These are phyloP conservation scores for Tachysurus fulvidraco DNA, from an alignment of 2,113 vertebrate species.

Conservation along the genomic window DNA sequence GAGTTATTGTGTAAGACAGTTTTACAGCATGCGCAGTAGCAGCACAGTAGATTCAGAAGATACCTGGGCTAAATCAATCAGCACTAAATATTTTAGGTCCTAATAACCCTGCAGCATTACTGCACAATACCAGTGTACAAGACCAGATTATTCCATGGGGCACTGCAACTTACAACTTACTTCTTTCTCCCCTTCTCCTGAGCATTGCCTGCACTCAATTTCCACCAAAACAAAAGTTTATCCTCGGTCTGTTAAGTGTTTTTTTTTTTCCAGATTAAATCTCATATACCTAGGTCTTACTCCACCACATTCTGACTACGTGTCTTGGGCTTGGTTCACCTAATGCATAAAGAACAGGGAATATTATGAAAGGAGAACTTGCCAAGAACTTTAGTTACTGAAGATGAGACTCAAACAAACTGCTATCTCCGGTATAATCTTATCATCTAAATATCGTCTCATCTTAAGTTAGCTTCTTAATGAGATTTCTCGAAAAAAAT, in stretches of 20 bases:
- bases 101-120: neutral
- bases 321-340: neutral
- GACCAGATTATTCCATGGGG: neutral
- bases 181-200: neutral
- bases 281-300: slow-evolving; percentile 26
- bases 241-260: slow-evolving; percentile 11
- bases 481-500: slow-evolving; percentile 45
- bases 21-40: neutral
- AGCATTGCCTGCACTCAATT: neutral
- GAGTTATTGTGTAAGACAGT: neutral
- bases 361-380: slow-evolving; percentile 2
- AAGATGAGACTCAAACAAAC: slow-evolving; percentile 45
- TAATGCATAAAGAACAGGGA: slow-evolving; percentile 25
- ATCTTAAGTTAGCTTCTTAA: slow-evolving; percentile 47
- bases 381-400: slow-evolving; percentile 21
- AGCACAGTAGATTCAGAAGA: neutral
- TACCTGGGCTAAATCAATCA: neutral
- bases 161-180: neutral
- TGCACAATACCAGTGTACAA: neutral
- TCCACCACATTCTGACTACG: neutral
- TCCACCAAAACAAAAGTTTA: neutral
- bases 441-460: slow-evolving; percentile 49
- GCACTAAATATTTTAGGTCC: neutral
- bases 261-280: slow-evolving; percentile 31
- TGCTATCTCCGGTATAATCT: slow-evolving; percentile 46